Base-by-base conservation (phyloP, 2,888 invertebrate species). In the Hyposoter dolosus region DNA sequence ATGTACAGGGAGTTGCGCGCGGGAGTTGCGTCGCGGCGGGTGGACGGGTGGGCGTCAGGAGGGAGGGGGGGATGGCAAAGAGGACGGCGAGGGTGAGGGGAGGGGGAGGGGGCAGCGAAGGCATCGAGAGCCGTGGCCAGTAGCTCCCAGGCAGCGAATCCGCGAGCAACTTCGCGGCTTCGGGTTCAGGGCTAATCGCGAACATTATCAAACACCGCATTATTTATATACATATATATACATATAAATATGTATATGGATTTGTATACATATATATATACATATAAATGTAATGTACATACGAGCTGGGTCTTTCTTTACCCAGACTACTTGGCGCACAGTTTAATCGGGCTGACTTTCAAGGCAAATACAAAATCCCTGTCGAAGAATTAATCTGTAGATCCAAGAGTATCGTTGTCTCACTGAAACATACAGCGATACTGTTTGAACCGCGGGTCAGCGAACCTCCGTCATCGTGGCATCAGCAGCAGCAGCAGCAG, bases 71-170 rank as follows among this genome's bases (percentile, higher is more conserved):
- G 77, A 90, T 88, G 89, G 90, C 88, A 88, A 89, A 86, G 93
- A 91, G 91, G 66, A 77, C 28, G 28, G 90, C 91, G 91, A 87
- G 79, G 88, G 91, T 94, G 87, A 88, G 89, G 17, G 79, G 66
- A 94, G 93, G 94, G 94, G 94, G 94, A 94, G 94, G 84, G 89
- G 88, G 88, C 86, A 88, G 88, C 71, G 89, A 89, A 89, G 89
- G 88, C 88, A 83, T 77, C 88, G 88, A 88, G 85, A 76, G 47
- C 87, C 88, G 86, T 89, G 90, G 91, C 90, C 92, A 93, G 93
- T 93, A 93, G 91, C 93, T 93, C 92, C 90, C 92, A 92, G 91
- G 91, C 93, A 92, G 90, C 91, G 90, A 90, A 90, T 90, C 87
- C 85, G 90, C 88, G 88, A 88, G 88, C 81, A 85, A 88, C 89